Base-by-base conservation (phyloP, 1,140 invertebrate genomes). In the Philaenus spumarius region DNA sequence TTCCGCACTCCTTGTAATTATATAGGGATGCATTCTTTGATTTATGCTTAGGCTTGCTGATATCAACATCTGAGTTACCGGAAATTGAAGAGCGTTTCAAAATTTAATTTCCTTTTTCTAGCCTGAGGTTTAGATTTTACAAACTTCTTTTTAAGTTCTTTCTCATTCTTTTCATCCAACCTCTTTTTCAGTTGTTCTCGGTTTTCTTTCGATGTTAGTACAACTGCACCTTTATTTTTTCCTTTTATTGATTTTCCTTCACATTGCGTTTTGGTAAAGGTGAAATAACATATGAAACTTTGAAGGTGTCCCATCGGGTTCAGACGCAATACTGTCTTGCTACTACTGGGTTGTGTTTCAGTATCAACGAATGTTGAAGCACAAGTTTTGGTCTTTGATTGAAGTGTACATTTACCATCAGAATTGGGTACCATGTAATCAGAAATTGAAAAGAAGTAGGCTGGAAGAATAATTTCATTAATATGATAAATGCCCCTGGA, bases 401-500 rank as follows among this genome's bases (percentile, higher is more conserved):
- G 11, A 20, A 6, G 6, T 19, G 3, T 48, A 7, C 5, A 17
- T 6, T 19, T 6, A 14, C 12, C 20, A 9, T n/a, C n/a, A 48
- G 30, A 54, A 15, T 39, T 15, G 14, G 23, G 20, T 26, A 22
- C 37, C 48, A 52, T 55, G 37, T 53, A 45, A 42, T 59, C 42
- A 20, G 51, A 24, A 22, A 54, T 53, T 35, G 50, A 11, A 35
- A 34, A 52, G 14, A 15, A 9, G 22, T 52, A 30, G 17, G 63
- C 62, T 46, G 65, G 62, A 23, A 66, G 58, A 5, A 34, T 34
- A 30, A 55, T n/a, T 11, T 37, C 60, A 56, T 69, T 60, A 19
- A 64, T 63, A 20, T 63, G 66, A 46, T 50, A 64, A 11, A 67
- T 65, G 22, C 63, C 67, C 22, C 50, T 60, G 7, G 42, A 56